Evolutionary conservation across 2,888 invertebrate species (phyloP), one percentile per base, ranked within the genome.

Genomic region (Ashinkailepas kermadecensis): DNA sequence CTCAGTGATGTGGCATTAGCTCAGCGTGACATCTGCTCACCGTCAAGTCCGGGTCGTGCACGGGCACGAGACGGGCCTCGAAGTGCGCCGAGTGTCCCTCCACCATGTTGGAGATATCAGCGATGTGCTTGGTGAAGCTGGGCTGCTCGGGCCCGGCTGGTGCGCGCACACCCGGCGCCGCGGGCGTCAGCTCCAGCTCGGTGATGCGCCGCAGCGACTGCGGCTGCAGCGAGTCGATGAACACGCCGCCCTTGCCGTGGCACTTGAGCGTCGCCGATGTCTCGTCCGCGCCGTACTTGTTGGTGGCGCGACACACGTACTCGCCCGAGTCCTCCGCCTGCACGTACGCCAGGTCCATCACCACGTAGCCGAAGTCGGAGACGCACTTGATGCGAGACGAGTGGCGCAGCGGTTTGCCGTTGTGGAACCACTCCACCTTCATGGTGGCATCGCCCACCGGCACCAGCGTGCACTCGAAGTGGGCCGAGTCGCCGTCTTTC

Each of bases 371-470:
- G 86, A 97, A 97, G 87, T 97, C 97, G 78, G 95, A 95, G 0
- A 97, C 95, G 83, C 94, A 94, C 88, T 97, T 96, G 86, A 96
- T 95, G 84, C 97, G 91, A 54, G 94, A 94, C 7, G 95, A 94
- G 86, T 96, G 95, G 82, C 94, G 91, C 85, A 99, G 88, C 0
- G 95, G 94, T 86, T 94, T 91, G 11, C 95, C 96, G 87, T 99
- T 96, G 86, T 95, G 95, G 89, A 94, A 97, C 98, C 98, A 99
- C 89, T 98, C 97, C 56, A 97, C 95, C 87, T 94, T 93, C 89
- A 98, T 92, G 78, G 94, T 92, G 6, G 97, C 96, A 88, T 98
- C 98, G 84, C 96, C 96, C 12, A 96, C 94, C 6, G 98, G 98
- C 25, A 95, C 92, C 80, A 98, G 90, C 7, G 95, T 96, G 86